Conservation (phyloP, 2,797 vertebrate genomes). For the Alauda arvensis region DNA sequence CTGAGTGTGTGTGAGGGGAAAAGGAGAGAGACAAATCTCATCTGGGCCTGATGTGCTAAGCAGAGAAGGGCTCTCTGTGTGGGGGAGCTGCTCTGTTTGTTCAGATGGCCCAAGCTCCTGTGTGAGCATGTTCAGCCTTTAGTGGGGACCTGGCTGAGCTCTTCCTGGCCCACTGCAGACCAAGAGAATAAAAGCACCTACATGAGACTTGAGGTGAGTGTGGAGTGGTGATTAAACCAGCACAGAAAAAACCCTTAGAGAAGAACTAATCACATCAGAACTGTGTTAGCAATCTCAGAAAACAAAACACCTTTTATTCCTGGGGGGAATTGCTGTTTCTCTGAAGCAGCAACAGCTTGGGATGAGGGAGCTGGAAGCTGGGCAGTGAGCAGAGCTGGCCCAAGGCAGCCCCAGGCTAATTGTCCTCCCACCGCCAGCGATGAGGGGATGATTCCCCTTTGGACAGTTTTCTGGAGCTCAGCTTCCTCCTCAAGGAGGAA, state of each 20-base stretch:
- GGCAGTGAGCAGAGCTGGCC: background rate
- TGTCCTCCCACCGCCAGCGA: conserved; percentile 48
- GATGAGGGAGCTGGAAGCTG: background rate
- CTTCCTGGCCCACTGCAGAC: background rate
- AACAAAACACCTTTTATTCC: conserved; percentile 52
- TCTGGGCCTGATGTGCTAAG: background rate
- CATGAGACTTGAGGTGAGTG: background rate
- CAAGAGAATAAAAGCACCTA: background rate
- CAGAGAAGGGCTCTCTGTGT: background rate
- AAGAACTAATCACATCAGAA: background rate
- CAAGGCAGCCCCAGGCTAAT: conserved; percentile 10
- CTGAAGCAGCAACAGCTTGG: background rate
- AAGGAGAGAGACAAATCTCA: background rate
- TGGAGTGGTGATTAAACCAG: background rate
- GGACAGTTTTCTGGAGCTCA: conserved; percentile 62
- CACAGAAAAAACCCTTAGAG: background rate
- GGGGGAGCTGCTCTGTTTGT: background rate
- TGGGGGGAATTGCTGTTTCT: background rate
- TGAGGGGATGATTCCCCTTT: conserved; percentile 49
- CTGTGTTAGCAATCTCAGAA: background rate
- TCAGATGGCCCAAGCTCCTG: background rate
- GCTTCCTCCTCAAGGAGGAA: conserved; percentile 64
- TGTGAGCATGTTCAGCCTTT: background rate
- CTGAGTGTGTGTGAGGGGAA: background rate
- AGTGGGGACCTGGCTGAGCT: background rate